phyloP scores from a whole-genome alignment of 2,888 invertebrate species.

The Eudemis profundana region DNA sequence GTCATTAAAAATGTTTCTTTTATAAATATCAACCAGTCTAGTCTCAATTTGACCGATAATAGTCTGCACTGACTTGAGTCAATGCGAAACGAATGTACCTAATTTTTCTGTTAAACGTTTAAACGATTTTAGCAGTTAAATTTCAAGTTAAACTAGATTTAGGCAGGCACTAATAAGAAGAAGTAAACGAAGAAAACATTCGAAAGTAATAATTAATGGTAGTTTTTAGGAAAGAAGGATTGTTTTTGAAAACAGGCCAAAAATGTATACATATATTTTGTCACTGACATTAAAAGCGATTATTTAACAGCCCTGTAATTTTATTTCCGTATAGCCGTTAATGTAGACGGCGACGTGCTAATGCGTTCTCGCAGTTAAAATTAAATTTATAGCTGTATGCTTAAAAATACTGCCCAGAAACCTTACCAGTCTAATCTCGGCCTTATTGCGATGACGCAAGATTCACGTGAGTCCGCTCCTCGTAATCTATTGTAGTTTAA shows the following conservation, averaged over 20 bases:
- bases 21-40: no score
- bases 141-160: no score
- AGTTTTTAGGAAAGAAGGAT: background rate
- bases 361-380: slow-evolving; percentile 37
- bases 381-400: slow-evolving; percentile 34
- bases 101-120: no score
- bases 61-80: no score
- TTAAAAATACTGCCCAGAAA: slow-evolving; percentile 20
- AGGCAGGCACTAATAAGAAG: no score
- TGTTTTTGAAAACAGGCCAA: background rate
- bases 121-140: no score
- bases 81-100: no score
- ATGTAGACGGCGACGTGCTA: slow-evolving; percentile 22
- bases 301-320: slow-evolving; percentile 24
- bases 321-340: slow-evolving; percentile 30
- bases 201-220: background rate
- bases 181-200: no score
- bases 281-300: slow-evolving; percentile 25
- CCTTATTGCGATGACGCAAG: background rate
- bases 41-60: no score
- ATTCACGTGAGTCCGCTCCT: background rate
- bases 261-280: background rate
- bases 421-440: background rate
- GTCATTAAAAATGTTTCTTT: no score
- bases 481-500: slow-evolving; percentile 21